These are phyloP conservation scores for Caloenas nicobarica DNA, from an alignment of 2,113 vertebrate species.

Conservation along the genomic window DNA sequence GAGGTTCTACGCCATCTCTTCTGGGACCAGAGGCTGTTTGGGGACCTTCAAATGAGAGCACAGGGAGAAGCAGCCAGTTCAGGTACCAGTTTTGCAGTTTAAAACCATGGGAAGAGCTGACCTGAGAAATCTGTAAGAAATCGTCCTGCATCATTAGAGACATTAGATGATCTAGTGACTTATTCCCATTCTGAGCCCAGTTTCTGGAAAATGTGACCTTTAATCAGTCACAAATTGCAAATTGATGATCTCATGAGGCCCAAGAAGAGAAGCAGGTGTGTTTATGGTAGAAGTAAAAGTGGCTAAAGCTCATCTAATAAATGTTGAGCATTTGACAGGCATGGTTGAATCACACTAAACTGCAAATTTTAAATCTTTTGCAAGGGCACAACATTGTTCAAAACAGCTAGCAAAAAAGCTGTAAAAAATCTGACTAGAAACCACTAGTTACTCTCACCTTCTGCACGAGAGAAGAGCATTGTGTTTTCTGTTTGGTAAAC, in stretches of 20 bases:
- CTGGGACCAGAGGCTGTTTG: background rate
- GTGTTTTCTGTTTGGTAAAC: background rate
- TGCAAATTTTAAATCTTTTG: background rate
- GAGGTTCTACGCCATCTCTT: background rate
- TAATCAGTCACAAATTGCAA: background rate
- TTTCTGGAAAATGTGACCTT: background rate
- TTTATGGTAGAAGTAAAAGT: background rate
- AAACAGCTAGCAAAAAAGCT: background rate
- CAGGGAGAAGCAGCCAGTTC: background rate
- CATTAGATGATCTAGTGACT: background rate
- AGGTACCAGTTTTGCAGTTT: background rate
- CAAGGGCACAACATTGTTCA: background rate
- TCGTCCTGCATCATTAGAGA: background rate
- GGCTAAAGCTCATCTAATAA: background rate
- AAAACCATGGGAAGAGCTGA: background rate
- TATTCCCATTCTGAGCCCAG: background rate
- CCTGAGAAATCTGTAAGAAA: background rate
- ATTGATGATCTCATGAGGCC: background rate
- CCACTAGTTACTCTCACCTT: background rate
- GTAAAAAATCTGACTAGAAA: background rate
- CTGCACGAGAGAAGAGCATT: background rate
- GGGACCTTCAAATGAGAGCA: background rate
- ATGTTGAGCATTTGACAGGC: background rate
- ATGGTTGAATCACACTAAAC: background rate
- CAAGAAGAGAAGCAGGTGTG: background rate